Evolutionary conservation across 2,113 vertebrate genomes (phyloP).

Genomic region (Entomyzon cyanotis): DNA sequence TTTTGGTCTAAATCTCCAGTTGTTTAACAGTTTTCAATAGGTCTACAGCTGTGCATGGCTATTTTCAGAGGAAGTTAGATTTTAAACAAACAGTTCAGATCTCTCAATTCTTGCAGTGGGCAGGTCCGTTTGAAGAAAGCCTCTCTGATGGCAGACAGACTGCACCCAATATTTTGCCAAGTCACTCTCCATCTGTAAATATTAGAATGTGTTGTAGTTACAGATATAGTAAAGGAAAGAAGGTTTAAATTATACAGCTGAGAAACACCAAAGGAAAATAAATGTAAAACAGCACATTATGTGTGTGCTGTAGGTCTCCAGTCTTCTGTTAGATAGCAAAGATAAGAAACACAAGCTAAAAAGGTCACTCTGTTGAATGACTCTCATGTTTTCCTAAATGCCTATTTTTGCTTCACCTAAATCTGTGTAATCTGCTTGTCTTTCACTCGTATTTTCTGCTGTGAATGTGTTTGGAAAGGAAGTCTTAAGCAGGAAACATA

Average conservation of each 20-base stretch:
- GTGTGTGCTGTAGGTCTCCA: conserved; percentile 45
- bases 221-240: conserved; percentile 14
- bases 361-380: neutral
- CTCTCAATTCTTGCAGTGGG: neutral
- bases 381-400: neutral
- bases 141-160: neutral
- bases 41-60: neutral
- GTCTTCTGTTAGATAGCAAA: neutral
- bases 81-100: conserved; percentile 20
- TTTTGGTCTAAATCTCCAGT: neutral
- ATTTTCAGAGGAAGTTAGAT: neutral
- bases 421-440: neutral
- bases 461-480: neutral
- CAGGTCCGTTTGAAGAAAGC: neutral
- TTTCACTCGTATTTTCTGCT: neutral
- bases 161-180: neutral
- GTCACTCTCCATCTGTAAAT: conserved; percentile 40
- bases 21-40: neutral
- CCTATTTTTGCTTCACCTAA: neutral
- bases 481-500: neutral
- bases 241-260: conserved; percentile 37
- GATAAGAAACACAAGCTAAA: conserved; percentile 14
- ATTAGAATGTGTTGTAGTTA: conserved; percentile 34
- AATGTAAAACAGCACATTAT: conserved; percentile 14
- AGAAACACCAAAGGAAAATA: conserved; percentile 31